Conservation (phyloP, 2,797 vertebrate genomes). For the Uromys caudimaculatus region DNA sequence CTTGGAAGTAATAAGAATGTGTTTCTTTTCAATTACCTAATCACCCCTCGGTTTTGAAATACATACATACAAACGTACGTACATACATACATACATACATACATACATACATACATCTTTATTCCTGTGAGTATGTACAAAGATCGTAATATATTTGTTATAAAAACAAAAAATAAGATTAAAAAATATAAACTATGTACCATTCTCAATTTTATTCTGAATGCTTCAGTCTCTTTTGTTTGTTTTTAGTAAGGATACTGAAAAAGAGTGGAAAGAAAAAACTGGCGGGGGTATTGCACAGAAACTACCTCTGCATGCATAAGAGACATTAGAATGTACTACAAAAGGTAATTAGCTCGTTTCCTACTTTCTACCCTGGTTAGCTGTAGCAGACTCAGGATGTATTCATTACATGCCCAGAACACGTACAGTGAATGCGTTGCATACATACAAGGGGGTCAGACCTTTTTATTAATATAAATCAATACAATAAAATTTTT, state of each 20-base stretch:
- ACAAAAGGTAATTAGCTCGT: neutral
- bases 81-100: neutral
- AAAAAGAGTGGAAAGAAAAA: slow-evolving; percentile 29
- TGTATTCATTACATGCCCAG: neutral
- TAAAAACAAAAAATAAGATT: slow-evolving; percentile 46
- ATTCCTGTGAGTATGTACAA: neutral
- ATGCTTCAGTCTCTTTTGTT: neutral
- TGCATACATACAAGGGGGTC: neutral
- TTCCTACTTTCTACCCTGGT: neutral
- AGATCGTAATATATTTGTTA: neutral
- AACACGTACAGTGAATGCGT: neutral
- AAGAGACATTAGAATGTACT: neutral
- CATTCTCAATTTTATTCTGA: slow-evolving; percentile 27
- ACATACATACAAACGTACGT: neutral
- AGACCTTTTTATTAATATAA: slow-evolving; percentile 22
- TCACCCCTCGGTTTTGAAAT: slow-evolving; percentile 16
- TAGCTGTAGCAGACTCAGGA: neutral
- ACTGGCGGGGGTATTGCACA: neutral
- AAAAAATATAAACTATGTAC: slow-evolving; percentile 51
- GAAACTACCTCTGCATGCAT: neutral
- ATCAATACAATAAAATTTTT: slow-evolving; percentile 36
- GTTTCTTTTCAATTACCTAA: slow-evolving; percentile 56
- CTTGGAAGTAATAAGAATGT: slow-evolving; percentile 18
- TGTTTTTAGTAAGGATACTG: neutral
- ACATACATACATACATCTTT: neutral